Base-by-base conservation (phyloP, 2,797 vertebrate species). In the Crocidura indochinensis region DNA sequence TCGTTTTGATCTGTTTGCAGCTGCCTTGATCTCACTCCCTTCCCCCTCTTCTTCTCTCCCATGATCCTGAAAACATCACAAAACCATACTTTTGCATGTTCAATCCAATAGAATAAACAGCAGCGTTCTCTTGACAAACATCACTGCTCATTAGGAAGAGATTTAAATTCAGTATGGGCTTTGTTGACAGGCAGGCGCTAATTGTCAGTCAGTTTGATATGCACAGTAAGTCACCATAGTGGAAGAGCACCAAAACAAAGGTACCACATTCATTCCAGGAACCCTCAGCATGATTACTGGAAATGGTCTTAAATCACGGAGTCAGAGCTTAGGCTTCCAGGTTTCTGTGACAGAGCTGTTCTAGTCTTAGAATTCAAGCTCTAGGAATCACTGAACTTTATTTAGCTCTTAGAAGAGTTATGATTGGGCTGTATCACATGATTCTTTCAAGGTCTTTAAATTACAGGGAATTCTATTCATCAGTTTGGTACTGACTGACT, bases 21-120 rank as follows among this genome's bases (percentile, higher is more conserved):
- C 46, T 72, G 65, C n/a, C 76, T 67, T 72, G 44, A 80, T 76
- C 68, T 83, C 72, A 69, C 68, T 38, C 38, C 38, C 38, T n/a
- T 76, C 80, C 64, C 60, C 90, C 68, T 53, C 20, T 72, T 77
- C 60, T 38, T 73, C 27, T 86, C 79, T 91, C 15, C 6, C 19
- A 26, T 51, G 76, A 67, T 12, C 77, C 24, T 17, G 67, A 64
- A 90, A 92, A 51, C 82, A 75, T 31, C 49, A 74, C 56, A 86
- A 44, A 92, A 89, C 71, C 10, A 53, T 4, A 67, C n/a, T 91
- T 94, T 77, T 84, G 64, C 83, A 88, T 51, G 56, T 82, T 53
- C 88, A 93, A 90, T 86, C 29, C 84, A 95, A n/a, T 49, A 51
- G 46, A 91, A 80, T 86, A 88, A 89, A 84, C 71, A 91, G 72